phyloP scores from a whole-genome alignment of 2,888 invertebrate species.

The Anodontia alba region DNA sequence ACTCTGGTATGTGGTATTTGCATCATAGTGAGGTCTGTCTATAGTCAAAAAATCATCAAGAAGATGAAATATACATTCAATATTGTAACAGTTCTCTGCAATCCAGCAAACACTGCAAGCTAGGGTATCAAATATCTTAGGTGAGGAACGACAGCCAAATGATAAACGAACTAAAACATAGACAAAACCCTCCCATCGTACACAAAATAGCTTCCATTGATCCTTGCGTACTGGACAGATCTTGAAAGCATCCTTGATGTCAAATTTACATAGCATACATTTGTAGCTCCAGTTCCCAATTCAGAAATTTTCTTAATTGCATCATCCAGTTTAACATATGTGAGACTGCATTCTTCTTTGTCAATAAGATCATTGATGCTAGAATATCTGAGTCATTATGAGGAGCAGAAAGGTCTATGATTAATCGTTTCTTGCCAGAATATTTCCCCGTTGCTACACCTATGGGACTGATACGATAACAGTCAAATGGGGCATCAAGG shows the following conservation, averaged over 20 bases:
- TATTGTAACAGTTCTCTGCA: no score
- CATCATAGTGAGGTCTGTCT: conserved; percentile 31
- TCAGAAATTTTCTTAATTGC: conserved; percentile 44
- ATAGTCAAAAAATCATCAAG: conserved; percentile 53
- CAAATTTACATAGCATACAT: no score
- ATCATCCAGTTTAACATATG: conserved; percentile 36
- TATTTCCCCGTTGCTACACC: conserved; percentile 54
- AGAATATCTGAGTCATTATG: conserved; percentile 37
- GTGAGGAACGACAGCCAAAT: no score
- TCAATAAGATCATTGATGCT: conserved; percentile 59
- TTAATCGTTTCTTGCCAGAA: conserved; percentile 47
- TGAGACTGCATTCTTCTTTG: conserved; percentile 37
- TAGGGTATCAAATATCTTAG: no score
- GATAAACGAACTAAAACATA: no score
- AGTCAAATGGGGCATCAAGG: conserved; percentile 28
- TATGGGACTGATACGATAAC: conserved; percentile 45
- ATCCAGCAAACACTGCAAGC: no score
- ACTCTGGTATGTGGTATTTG: no score
- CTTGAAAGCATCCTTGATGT: no score
- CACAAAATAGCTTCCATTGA: conserved; percentile 36
- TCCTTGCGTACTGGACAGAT: no score
- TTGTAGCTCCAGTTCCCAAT: conserved; percentile 13
- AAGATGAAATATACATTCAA: no score
- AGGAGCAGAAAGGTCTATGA: conserved; percentile 58
- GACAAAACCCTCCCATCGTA: conserved; percentile 45